These are phyloP conservation scores for Etheostoma spectabile DNA, from an alignment of 2,113 vertebrate species.

Conservation along the genomic window DNA sequence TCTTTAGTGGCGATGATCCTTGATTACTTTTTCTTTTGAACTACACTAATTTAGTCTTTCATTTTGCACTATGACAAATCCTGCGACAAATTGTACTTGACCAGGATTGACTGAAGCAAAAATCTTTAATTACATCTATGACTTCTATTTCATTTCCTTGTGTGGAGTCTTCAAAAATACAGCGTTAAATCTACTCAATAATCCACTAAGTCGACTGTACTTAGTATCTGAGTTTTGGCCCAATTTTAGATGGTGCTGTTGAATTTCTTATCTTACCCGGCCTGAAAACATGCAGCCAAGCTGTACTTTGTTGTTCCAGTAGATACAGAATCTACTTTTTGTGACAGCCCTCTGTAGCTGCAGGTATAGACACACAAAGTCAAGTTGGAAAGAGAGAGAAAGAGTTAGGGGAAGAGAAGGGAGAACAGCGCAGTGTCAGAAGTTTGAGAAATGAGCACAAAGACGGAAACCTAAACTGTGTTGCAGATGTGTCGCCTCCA, in stretches of 20 bases:
- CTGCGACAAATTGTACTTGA: not conserved
- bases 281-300: constrained; percentile 44
- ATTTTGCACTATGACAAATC: constrained; percentile 31
- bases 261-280: constrained; percentile 37
- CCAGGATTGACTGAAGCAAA: constrained; percentile 9
- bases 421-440: constrained; percentile 8
- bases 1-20: not conserved
- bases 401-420: not conserved
- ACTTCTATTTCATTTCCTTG: constrained; percentile 22
- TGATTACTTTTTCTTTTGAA: constrained; percentile 33
- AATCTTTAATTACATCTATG: constrained; percentile 37
- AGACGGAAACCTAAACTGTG: not conserved
- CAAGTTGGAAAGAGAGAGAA: constrained; percentile 34
- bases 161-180: not conserved
- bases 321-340: constrained; percentile 38
- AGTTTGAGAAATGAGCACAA: constrained; percentile 34
- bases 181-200: constrained; percentile 43
- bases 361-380: constrained; percentile 34
- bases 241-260: constrained; percentile 45
- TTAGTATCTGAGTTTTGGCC: constrained; percentile 18
- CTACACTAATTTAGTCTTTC: constrained; percentile 11
- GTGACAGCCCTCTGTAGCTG: constrained; percentile 31
- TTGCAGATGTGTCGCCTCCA: constrained; percentile 11
- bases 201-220: constrained; percentile 24
- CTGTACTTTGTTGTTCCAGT: constrained; percentile 43